A percentile compares a stretch with the other conserved stretches of the same genome.
These are phyloP conservation scores for Whitmania pigra DNA, from an alignment of 1,140 invertebrate genomes.

Conservation along the genomic window DNA sequence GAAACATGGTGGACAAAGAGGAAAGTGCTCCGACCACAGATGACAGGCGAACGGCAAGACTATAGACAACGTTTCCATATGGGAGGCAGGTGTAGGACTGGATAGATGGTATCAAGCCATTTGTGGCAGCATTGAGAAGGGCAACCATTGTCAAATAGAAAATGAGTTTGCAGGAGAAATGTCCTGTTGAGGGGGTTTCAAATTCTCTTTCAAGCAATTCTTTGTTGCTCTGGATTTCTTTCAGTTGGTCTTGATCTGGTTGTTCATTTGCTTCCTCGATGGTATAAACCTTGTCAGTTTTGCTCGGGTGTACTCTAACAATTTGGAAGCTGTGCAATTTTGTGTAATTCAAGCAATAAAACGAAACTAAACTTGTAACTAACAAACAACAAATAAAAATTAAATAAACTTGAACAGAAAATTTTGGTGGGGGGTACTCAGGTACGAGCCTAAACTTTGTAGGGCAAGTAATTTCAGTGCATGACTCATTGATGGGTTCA, in stretches of 20 bases:
- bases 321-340: not conserved
- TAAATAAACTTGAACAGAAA: conserved; percentile 11
- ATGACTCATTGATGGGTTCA: not conserved
- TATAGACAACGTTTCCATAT: conserved; percentile 18
- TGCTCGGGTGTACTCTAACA: too few species aligned
- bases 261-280: not conserved
- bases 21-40: conserved; percentile 14
- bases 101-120: conserved; percentile 17
- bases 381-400: conserved; percentile 7
- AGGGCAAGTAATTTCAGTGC: not conserved
- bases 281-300: too few species aligned
- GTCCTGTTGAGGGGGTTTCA: not conserved
- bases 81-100: conserved; percentile 20
- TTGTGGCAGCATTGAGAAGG: conserved; percentile 13
- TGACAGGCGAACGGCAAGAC: conserved; percentile 14
- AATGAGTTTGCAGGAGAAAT: not conserved
- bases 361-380: not conserved
- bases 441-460: not conserved
- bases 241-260: not conserved
- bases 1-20: conserved; percentile 13
- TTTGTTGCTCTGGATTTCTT: not conserved
- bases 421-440: conserved; percentile 6
- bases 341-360: conserved; percentile 16
- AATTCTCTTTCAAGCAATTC: too few species aligned
- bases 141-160: conserved; percentile 2